Percentiles rank a stretch among this genome's conserved stretches.
phyloP scores from a whole-genome alignment of 2,113 vertebrate species.

The Hypanus sabinus region DNA sequence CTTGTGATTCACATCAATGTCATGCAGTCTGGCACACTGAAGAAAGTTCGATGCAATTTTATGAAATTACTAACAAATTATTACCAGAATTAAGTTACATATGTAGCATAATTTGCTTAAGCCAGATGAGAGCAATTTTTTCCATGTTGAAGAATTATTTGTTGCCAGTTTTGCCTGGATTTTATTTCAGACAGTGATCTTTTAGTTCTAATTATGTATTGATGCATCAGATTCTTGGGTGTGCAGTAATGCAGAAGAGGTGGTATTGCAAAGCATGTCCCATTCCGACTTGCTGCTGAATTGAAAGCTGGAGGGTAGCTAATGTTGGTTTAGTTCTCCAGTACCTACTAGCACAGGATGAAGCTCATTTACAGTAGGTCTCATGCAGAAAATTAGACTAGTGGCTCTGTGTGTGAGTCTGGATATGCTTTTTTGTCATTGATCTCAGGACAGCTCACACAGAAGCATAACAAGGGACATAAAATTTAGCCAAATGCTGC shows the following conservation, averaged over 20 bases:
- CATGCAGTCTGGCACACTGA: not conserved
- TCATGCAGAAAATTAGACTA: not conserved
- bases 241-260: not conserved
- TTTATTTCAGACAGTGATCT: not conserved
- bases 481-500: not conserved
- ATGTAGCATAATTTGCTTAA: not conserved
- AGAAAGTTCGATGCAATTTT: not conserved
- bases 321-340: not conserved
- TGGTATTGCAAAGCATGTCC: not conserved
- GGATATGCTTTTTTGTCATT: not conserved
- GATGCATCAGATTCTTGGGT: not conserved
- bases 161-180: not conserved
- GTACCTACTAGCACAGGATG: not conserved
- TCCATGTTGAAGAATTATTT: no score
- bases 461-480: not conserved
- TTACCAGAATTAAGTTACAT: not conserved
- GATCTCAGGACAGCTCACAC: not conserved
- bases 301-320: not conserved
- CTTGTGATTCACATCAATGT: not conserved
- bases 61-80: not conserved
- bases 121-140: not conserved
- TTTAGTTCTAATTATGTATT: not conserved
- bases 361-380: not conserved
- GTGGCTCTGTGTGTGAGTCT: not conserved
- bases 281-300: not conserved